A percentile compares a stretch with the other conserved stretches of the same genome.
Conservation (phyloP, 1,140 invertebrate species). For the Meloidogyne exigua region DNA sequence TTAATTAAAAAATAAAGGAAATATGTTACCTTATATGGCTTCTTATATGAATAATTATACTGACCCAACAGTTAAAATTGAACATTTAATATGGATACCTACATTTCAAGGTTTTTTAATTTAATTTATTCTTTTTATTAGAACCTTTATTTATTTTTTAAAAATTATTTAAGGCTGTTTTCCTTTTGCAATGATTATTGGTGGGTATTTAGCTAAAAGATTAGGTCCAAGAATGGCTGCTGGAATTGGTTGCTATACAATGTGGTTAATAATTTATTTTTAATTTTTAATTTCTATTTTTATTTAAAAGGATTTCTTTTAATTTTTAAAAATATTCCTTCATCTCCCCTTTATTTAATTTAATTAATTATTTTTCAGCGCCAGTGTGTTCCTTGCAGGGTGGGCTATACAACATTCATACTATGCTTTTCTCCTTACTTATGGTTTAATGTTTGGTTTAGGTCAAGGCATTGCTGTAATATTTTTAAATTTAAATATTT, state of each 20-base stretch:
- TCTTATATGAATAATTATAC: constrained; percentile 63
- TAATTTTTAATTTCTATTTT: constrained; percentile 13
- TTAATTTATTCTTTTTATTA: not conserved
- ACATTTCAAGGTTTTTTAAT: constrained; percentile 45
- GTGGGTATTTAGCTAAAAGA: constrained; percentile 48
- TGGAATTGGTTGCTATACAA: constrained; percentile 52
- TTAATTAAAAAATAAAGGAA: constrained; percentile 41
- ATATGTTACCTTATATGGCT: constrained; percentile 63
- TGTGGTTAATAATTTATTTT: constrained; percentile 53
- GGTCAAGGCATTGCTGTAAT: constrained; percentile 61
- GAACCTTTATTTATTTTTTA: not conserved
- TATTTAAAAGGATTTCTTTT: not conserved
- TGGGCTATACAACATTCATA: constrained; percentile 58
- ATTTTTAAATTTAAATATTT: not conserved
- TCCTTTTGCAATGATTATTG: constrained; percentile 63
- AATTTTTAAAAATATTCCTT: too few relatives aligned
- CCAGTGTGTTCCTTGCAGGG: constrained; percentile 54
- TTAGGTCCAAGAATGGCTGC: constrained; percentile 56
- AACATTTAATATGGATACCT: constrained; percentile 61
- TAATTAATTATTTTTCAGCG: constrained; percentile 46
- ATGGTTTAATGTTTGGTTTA: constrained; percentile 61
- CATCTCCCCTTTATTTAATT: too few relatives aligned
- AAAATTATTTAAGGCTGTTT: constrained; percentile 51
- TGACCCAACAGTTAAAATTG: constrained; percentile 49
- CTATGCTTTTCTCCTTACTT: constrained; percentile 54